Conservation (phyloP, 2,888 invertebrate genomes). For the Cataglyphis cursor region DNA sequence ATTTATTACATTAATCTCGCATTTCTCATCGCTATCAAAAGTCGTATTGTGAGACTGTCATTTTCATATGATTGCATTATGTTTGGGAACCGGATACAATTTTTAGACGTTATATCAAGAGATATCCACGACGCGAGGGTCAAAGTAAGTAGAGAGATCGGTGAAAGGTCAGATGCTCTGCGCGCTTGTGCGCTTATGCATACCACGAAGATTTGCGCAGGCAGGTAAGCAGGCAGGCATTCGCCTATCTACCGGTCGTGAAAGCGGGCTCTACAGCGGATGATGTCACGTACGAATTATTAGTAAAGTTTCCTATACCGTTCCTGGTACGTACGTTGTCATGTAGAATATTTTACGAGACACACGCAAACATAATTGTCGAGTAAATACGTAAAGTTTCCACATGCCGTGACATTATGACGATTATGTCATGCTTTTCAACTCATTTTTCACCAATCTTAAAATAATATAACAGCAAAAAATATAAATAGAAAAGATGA, state of each 20-base stretch:
- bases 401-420: conserved; percentile 5
- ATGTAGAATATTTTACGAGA: conserved; percentile 33
- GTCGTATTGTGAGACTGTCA: conserved; percentile 5
- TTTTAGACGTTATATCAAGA: conserved; percentile 4
- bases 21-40: background rate
- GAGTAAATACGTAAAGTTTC: conserved; percentile 27
- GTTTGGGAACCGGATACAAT: conserved; percentile 3
- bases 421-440: background rate
- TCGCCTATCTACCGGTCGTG: conserved; percentile 48
- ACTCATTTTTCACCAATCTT: conserved; percentile 8
- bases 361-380: conserved; percentile 26
- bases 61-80: conserved; percentile 32
- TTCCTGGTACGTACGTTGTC: conserved; percentile 34
- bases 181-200: conserved; percentile 55
- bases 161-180: conserved; percentile 52
- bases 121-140: conserved; percentile 23
- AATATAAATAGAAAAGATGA: background rate
- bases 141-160: conserved; percentile 43
- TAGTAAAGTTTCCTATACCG: conserved; percentile 53
- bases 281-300: conserved; percentile 57
- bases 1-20: background rate
- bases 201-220: conserved; percentile 47
- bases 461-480: background rate
- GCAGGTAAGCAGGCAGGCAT: conserved; percentile 36
- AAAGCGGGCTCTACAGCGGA: conserved; percentile 42